phyloP scores from a whole-genome alignment of 2,888 invertebrate genomes.

The Unio delphinus region DNA sequence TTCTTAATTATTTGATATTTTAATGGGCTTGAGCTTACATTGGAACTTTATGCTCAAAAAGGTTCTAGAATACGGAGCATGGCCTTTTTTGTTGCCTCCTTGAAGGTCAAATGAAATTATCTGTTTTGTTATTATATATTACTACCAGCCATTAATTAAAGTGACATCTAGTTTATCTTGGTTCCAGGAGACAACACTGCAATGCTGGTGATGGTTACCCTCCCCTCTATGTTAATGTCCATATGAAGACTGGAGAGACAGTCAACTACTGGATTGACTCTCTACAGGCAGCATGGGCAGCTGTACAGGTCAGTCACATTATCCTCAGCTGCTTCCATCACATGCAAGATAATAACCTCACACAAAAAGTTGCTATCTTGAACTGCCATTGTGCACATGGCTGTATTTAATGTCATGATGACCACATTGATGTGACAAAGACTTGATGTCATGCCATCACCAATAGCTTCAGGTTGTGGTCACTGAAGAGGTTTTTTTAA shows the following conservation, averaged over 20 bases:
- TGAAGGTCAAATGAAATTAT: background rate
- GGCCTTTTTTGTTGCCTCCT: too few species aligned
- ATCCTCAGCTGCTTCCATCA: too few species aligned
- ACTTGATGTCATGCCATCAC: too few species aligned
- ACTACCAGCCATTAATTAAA: background rate
- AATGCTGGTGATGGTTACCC: slow-evolving; percentile 76
- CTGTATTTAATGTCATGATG: background rate
- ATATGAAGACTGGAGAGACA: slow-evolving; percentile 77
- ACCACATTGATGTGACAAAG: too few species aligned
- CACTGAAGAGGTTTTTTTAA: too few species aligned
- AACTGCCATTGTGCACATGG: background rate
- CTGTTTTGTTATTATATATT: background rate
- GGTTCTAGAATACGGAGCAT: too few species aligned
- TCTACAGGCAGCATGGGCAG: slow-evolving; percentile 75
- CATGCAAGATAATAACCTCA: too few species aligned
- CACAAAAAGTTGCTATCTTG: too few species aligned
- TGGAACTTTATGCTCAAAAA: too few species aligned
- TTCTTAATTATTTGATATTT: too few species aligned
- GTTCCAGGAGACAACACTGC: slow-evolving; percentile 73
- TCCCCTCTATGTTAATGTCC: slow-evolving; percentile 79
- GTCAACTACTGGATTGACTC: slow-evolving; percentile 79
- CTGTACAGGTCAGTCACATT: slow-evolving; percentile 63
- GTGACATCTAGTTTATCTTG: slow-evolving; percentile 7
- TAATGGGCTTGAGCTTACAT: too few species aligned
- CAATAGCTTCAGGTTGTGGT: too few species aligned